Evolutionary conservation across 2,113 vertebrate genomes (phyloP).

Genomic region (Atractosteus spatula): DNA sequence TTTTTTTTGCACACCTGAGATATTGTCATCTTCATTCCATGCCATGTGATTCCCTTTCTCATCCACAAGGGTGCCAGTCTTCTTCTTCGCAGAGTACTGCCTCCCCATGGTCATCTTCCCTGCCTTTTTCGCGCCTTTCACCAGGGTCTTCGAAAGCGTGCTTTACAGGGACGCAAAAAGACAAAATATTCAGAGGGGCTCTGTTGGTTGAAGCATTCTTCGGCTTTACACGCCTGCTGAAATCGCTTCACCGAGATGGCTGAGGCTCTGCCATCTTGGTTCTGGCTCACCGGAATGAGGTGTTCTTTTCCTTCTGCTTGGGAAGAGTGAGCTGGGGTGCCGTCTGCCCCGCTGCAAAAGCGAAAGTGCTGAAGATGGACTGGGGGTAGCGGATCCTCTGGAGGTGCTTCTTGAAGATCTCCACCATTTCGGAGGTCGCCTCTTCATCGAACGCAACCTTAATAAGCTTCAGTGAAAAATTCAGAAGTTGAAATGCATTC

Average conservation of each 20-base stretch:
- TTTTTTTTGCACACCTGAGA: constrained; percentile 76
- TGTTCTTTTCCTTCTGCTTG: constrained; percentile 96
- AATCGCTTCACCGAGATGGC: background rate
- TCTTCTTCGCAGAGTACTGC: constrained; percentile 85
- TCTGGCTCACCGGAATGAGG: constrained; percentile 84
- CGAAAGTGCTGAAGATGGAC: constrained; percentile 90
- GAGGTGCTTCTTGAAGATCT: constrained; percentile 94
- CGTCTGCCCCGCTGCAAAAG: constrained; percentile 89
- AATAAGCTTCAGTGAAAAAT: constrained; percentile 74
- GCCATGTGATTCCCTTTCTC: constrained; percentile 80
- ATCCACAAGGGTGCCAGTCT: constrained; percentile 66
- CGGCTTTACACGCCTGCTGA: background rate
- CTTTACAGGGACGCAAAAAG: constrained; percentile 52
- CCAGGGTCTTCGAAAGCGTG: constrained; percentile 92
- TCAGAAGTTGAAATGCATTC: background rate
- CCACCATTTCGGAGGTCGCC: constrained; percentile 91
- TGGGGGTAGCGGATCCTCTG: constrained; percentile 93
- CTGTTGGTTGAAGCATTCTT: background rate
- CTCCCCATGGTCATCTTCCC: constrained; percentile 97
- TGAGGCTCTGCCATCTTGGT: background rate
- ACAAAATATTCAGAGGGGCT: background rate
- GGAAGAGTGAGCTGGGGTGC: constrained; percentile 85
- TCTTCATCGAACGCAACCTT: constrained; percentile 98
- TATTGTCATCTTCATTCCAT: constrained; percentile 89
- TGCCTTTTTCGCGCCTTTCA: constrained; percentile 93